Percentiles rank a stretch among this genome's conserved stretches.
Conservation (phyloP, 2,113 vertebrate species). For the Prinia subflava region DNA sequence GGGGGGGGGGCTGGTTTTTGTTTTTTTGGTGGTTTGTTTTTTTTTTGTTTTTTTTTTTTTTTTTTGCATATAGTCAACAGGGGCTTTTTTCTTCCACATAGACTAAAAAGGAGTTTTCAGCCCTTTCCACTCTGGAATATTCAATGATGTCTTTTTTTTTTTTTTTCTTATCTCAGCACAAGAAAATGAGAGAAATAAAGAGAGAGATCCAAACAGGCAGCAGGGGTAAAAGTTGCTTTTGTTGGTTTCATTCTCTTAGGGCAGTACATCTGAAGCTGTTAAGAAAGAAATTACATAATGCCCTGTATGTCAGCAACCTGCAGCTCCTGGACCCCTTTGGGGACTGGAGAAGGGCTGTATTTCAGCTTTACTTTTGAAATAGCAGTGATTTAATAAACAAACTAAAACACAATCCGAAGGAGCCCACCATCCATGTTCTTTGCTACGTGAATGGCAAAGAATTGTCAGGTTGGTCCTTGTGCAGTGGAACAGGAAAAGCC, state of each 20-base stretch:
- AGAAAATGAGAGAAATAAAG: background rate
- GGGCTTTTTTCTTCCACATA: background rate
- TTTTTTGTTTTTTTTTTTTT: background rate
- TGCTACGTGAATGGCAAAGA: background rate
- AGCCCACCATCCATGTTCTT: background rate
- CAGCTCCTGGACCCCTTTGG: background rate
- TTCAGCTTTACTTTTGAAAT: background rate
- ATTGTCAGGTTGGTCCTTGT: background rate
- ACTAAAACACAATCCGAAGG: background rate
- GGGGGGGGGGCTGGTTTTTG: no score
- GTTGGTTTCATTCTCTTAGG: background rate
- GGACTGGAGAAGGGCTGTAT: background rate
- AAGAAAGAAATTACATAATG: rapidly evolving
- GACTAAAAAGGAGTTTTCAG: background rate
- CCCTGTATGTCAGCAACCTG: background rate
- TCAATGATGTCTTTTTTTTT: background rate
- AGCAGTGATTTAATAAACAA: background rate
- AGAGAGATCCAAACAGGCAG: background rate
- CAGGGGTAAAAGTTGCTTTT: background rate
- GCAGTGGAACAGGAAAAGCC: background rate
- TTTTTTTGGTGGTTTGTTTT: background rate
- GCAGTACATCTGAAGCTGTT: background rate
- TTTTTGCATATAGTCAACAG: background rate
- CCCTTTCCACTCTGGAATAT: background rate
- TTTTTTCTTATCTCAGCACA: background rate